These are phyloP conservation scores for Ctenomys sociabilis DNA, from an alignment of 2,113 vertebrate species.

Conservation along the genomic window DNA sequence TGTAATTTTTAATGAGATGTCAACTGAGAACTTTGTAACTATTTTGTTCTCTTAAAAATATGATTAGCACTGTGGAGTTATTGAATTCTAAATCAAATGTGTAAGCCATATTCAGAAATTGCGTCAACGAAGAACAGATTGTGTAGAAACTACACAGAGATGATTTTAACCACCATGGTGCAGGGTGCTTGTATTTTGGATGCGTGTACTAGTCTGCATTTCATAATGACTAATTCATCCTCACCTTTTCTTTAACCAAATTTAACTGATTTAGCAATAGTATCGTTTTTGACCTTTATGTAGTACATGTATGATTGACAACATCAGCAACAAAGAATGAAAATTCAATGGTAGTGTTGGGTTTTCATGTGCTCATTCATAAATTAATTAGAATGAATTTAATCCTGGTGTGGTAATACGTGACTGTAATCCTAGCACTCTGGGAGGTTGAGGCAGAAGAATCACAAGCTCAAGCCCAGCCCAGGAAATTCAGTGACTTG, in stretches of 20 bases:
- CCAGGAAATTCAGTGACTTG: background rate
- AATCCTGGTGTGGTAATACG: background rate
- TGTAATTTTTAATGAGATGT: conserved; percentile 52
- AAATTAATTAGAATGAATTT: conserved; percentile 44
- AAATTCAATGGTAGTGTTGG: background rate
- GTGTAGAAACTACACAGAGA: background rate
- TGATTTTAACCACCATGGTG: background rate
- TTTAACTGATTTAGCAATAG: background rate
- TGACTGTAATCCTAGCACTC: background rate
- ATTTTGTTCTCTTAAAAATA: conserved; percentile 63
- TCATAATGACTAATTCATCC: background rate
- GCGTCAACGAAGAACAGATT: conserved; percentile 33
- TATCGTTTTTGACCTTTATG: conserved; percentile 42
- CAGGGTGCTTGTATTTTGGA: background rate
- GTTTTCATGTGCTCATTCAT: conserved; percentile 47
- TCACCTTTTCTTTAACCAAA: background rate
- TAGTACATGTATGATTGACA: conserved; percentile 11
- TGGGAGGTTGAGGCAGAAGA: background rate
- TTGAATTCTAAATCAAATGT: conserved; percentile 57
- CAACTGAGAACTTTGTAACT: background rate
- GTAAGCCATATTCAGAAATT: background rate
- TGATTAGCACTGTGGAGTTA: conserved; percentile 39
- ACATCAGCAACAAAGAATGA: background rate
- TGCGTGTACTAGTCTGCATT: background rate
- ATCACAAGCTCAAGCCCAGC: background rate